Conservation (phyloP, 2,113 vertebrate genomes). For the Megaceryle maxima region DNA sequence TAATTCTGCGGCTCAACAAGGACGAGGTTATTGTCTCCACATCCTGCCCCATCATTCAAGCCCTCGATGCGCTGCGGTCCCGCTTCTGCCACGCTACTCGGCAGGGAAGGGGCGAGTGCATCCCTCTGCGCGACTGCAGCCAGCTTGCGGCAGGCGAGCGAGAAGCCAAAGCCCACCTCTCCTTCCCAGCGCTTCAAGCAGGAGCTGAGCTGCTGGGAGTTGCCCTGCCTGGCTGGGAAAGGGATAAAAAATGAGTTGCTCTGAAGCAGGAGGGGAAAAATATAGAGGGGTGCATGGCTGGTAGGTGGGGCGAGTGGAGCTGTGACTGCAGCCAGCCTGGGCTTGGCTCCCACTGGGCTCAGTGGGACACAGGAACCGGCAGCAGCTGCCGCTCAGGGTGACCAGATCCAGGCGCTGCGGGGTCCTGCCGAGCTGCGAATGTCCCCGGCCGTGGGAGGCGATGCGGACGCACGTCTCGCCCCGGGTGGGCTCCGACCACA, state of each 20-base stretch:
- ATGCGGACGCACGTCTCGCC: fast-evolving
- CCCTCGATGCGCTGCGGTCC: fast-evolving
- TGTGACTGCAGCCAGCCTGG: not conserved
- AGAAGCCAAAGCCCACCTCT: not conserved
- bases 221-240: fast-evolving
- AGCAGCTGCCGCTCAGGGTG: not conserved
- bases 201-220: not conserved
- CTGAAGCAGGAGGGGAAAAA: not conserved
- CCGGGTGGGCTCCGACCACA: not conserved
- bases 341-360: not conserved
- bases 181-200: not conserved
- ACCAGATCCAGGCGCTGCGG: not conserved
- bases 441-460: not conserved
- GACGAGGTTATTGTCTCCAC: fast-evolving
- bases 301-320: not conserved
- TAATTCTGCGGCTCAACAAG: not conserved
- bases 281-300: not conserved
- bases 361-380: not conserved
- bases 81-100: fast-evolving
- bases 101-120: not conserved
- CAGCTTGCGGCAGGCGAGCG: fast-evolving
- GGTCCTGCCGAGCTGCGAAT: not conserved
- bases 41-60: fast-evolving
- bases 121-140: fast-evolving
- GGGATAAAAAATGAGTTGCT: not conserved